A percentile compares a stretch with the other conserved stretches of the same genome.
phyloP scores from a whole-genome alignment of 2,888 invertebrate genomes.

The Hirtodrosophila trivittata region DNA sequence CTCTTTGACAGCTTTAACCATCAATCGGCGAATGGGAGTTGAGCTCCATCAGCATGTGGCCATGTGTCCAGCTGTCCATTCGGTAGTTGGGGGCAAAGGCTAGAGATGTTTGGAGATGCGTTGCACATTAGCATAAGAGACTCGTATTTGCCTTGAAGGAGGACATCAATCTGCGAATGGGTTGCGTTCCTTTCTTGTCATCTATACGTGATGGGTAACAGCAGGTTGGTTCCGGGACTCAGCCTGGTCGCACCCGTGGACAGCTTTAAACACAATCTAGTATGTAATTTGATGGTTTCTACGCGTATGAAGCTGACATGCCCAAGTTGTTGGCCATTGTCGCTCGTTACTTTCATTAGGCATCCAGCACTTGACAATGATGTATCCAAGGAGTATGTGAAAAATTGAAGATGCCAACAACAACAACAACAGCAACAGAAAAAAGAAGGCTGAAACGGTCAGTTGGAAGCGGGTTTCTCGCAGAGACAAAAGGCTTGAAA shows the following conservation, averaged over 20 bases:
- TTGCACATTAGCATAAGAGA: slow-evolving; percentile 44
- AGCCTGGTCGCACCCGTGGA: slow-evolving; percentile 15
- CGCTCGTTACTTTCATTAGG: slow-evolving; percentile 76
- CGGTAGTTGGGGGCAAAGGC: too few relatives aligned
- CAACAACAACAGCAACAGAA: slow-evolving; percentile 11
- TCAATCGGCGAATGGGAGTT: too few relatives aligned
- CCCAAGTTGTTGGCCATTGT: slow-evolving; percentile 60
- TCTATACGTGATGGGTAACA: not conserved
- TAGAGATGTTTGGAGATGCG: not conserved
- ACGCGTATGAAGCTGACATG: slow-evolving; percentile 44
- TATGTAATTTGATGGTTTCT: slow-evolving; percentile 47
- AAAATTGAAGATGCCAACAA: slow-evolving; percentile 62
- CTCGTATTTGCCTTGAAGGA: slow-evolving; percentile 48
- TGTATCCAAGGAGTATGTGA: slow-evolving; percentile 79
- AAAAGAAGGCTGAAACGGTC: slow-evolving; percentile 45
- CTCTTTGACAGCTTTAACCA: too few relatives aligned
- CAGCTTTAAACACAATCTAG: slow-evolving; percentile 26
- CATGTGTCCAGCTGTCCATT: too few relatives aligned
- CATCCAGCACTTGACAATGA: slow-evolving; percentile 76
- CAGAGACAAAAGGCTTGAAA: slow-evolving; percentile 61
- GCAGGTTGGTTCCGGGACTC: too few relatives aligned
- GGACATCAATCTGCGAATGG: slow-evolving; percentile 49
- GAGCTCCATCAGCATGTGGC: too few relatives aligned
- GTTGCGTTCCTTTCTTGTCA: slow-evolving; percentile 37
- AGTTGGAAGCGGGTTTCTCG: slow-evolving; percentile 37